phyloP scores from a whole-genome alignment of 2,888 invertebrate genomes.

The Ceriagrion tenellum region DNA sequence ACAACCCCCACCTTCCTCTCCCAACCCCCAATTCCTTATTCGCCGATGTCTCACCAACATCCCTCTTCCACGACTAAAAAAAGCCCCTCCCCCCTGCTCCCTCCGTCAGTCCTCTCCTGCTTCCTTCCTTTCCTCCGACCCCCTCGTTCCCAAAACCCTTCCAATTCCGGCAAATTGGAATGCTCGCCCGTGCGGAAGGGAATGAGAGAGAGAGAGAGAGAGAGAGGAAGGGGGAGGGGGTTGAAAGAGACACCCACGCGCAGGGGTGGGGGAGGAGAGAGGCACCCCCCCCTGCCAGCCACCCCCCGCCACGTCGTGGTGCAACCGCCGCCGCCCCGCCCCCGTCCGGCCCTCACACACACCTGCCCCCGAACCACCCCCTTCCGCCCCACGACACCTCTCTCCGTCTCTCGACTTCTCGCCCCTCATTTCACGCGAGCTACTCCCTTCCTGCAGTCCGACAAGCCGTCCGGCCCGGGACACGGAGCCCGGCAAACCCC shows the following conservation, averaged over 20 bases:
- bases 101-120: neutral
- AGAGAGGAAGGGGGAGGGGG: neutral
- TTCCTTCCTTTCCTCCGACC: neutral
- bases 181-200: constrained; percentile 36
- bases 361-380: neutral
- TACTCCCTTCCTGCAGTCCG: no score
- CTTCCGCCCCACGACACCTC: neutral
- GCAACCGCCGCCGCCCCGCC: neutral
- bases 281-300: neutral
- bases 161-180: constrained; percentile 34
- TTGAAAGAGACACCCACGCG: neutral
- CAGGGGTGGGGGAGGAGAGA: no score
- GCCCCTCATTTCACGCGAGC: no score
- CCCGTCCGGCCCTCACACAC: neutral
- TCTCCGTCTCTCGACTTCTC: neutral
- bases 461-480: no score
- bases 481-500: no score
- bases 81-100: neutral
- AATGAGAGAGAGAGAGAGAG: neutral
- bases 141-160: neutral
- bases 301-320: neutral
- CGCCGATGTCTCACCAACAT: no score
- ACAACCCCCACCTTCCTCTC: no score
- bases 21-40: no score
- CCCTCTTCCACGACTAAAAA: no score